Conservation (phyloP, 2,888 invertebrate genomes). For the Lithophane semibrunnea region DNA sequence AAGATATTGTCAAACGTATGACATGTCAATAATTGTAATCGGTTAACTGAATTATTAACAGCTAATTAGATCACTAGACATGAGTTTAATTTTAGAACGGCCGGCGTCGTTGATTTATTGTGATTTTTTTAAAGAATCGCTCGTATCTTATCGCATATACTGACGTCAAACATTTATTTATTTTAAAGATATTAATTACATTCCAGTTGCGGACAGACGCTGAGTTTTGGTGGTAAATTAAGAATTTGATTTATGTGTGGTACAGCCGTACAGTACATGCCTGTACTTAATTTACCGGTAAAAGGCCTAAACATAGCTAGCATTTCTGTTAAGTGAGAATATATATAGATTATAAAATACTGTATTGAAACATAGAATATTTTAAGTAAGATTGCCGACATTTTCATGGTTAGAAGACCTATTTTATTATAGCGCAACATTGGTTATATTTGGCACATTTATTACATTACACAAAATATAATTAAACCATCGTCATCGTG, state of each 20-base stretch:
- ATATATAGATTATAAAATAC: no score
- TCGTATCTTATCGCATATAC: conserved; percentile 32
- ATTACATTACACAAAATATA: neutral
- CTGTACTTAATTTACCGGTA: neutral
- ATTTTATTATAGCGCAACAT: no score
- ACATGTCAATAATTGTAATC: neutral
- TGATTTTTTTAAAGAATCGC: conserved; percentile 11
- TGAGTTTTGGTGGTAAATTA: conserved; percentile 26
- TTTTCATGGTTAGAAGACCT: no score
- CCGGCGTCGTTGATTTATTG: neutral
- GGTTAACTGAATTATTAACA: neutral
- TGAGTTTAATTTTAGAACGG: neutral
- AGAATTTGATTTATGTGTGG: conserved; percentile 35
- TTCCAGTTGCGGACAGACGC: conserved; percentile 39
- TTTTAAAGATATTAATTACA: conserved; percentile 63
- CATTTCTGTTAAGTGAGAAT: no score
- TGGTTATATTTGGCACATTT: neutral
- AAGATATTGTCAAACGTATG: neutral
- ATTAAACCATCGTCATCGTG: no score
- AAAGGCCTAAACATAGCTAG: neutral
- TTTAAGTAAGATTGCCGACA: no score
- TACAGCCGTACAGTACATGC: neutral
- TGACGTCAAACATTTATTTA: conserved; percentile 52
- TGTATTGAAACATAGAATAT: neutral
- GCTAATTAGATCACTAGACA: neutral